Evolutionary conservation across 2,888 invertebrate species (phyloP).

Genomic region (Diachrysia chrysitis): DNA sequence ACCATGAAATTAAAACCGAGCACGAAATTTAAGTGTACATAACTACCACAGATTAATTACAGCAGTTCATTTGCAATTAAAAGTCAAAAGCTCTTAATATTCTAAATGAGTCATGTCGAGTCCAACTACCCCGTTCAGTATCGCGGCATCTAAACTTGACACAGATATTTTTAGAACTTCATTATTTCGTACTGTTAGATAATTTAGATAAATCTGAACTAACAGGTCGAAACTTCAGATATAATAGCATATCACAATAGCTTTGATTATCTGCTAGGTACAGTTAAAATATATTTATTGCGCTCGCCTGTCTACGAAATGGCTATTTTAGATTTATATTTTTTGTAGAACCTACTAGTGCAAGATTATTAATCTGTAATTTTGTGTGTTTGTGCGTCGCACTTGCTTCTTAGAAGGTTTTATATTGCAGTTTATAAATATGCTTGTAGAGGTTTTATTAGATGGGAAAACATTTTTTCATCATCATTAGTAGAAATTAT

Average conservation of each 20-base stretch:
- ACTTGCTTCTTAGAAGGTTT: conserved; percentile 11
- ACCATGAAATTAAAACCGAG: neutral
- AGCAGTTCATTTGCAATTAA: neutral
- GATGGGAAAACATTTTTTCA: too few relatives aligned
- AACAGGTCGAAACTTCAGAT: conserved; percentile 35
- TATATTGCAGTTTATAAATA: conserved; percentile 6
- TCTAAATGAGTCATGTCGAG: neutral
- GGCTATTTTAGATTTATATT: conserved; percentile 38
- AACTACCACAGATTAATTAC: neutral
- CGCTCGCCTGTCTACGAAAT: conserved; percentile 19
- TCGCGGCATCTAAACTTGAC: conserved; percentile 45
- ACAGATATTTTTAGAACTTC: conserved; percentile 44
- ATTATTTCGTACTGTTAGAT: conserved; percentile 57
- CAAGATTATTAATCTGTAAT: conserved; percentile 14
- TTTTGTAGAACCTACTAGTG: conserved; percentile 38
- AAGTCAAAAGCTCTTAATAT: neutral
- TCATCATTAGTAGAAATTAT: too few relatives aligned
- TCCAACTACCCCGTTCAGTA: conserved; percentile 36
- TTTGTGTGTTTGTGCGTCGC: conserved; percentile 14
- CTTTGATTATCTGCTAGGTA: conserved; percentile 56
- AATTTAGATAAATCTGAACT: conserved; percentile 51
- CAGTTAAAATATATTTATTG: conserved; percentile 50
- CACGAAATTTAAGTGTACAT: neutral
- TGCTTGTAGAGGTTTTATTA: neutral
- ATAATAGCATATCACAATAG: conserved; percentile 51